Evolutionary conservation across 2,113 vertebrate species (phyloP).

Genomic region (Asarcornis scutulata): DNA sequence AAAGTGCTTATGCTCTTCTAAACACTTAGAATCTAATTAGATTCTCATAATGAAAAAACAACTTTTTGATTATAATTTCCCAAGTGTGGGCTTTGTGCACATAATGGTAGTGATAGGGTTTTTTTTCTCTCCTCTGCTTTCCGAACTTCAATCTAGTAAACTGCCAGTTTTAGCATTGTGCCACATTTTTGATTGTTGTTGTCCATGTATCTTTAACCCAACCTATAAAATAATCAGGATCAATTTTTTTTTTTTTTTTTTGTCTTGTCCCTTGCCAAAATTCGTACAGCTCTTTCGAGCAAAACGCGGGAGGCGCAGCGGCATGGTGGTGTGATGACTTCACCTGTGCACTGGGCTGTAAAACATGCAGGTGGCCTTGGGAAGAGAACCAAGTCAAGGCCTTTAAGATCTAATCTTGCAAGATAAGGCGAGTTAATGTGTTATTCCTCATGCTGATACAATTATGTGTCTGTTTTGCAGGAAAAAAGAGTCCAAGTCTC

Average conservation of each 20-base stretch:
- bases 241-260: background rate
- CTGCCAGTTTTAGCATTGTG: background rate
- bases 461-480: conserved; percentile 67
- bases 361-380: background rate
- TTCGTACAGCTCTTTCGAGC: accelerated
- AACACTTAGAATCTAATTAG: background rate
- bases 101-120: background rate
- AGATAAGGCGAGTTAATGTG: background rate
- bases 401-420: background rate
- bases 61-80: background rate
- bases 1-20: background rate
- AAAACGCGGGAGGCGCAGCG: background rate
- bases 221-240: background rate
- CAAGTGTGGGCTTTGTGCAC: background rate
- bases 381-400: background rate
- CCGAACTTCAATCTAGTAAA: background rate
- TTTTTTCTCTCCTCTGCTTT: background rate
- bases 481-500: conserved; percentile 82
- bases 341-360: background rate
- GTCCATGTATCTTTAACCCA: background rate
- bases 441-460: background rate
- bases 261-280: background rate
- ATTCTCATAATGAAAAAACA: background rate
- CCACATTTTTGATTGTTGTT: background rate
- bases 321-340: background rate